Evolutionary conservation across 2,797 vertebrate genomes (phyloP), one percentile per base, ranked within the genome.

Genomic region (Muraenolepis orangiensis): DNA sequence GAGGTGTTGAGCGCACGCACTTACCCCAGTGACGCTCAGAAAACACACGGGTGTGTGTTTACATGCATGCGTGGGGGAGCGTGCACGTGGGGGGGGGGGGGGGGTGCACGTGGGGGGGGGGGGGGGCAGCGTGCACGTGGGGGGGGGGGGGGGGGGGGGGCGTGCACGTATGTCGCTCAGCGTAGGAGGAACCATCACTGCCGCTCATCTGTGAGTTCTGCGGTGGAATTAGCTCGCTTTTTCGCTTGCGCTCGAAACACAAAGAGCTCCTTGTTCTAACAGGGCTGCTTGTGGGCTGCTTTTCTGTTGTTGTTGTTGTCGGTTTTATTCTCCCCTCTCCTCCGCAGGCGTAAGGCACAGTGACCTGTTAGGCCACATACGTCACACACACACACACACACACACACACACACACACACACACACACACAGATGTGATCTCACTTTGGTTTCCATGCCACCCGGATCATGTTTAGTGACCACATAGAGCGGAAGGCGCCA

Each of bases 311-410:
- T 91, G 86, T 91, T 70, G 84, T 85, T 51, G 83, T 80, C 74
- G 36, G 31, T 85, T 11, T 57, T 57, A 16, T n/a, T 6, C 20
- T 20, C 5, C 81, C 68, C 76, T 77, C 73, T 38, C 11, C 68
- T 38, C 11, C 68, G 73, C 76, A 81, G 61, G 70, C 75, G 74
- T 80, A 81, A 81, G 81, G 69, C 83, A 70, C 82, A 75, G 82
- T 72, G 73, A 76, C 82, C 82, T 84, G 83, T 81, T 82, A 69
- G 78, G 83, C 82, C 75, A 81, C 80, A 84, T 38, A 87, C 85
- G 82, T 86, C 78, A 77, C 42, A 71, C 78, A 80, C 42, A 51
- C 42, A 20, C 13, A 3, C 42, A 20, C 42, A 51, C 78, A 77
- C 78, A 34, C 30, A n/a, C n/a, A n/a, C n/a, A n/a, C n/a, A n/a